Conservation (phyloP, 2,888 invertebrate species). For the Acanthosepion lycidas region DNA sequence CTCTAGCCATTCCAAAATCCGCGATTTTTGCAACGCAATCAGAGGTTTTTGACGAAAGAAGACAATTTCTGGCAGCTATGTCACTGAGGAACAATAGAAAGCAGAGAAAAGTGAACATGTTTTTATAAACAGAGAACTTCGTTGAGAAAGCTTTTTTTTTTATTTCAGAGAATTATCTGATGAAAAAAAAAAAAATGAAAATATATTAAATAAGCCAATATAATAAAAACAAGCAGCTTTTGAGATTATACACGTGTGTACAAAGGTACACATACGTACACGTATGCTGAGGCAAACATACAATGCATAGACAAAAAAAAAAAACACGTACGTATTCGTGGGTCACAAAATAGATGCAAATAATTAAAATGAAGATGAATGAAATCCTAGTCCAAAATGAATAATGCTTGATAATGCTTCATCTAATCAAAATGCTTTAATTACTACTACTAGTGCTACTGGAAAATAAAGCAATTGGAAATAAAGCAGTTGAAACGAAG, state of each 20-base stretch:
- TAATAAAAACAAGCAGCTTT: too few species aligned
- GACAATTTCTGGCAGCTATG: slow-evolving; percentile 96
- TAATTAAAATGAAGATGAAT: too few species aligned
- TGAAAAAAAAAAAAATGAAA: neutral
- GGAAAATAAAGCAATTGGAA: too few species aligned
- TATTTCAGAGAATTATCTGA: too few species aligned
- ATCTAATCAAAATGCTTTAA: too few species aligned
- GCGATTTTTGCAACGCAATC: slow-evolving; percentile 97
- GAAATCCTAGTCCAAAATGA: too few species aligned
- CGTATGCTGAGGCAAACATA: neutral
- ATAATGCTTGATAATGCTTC: too few species aligned
- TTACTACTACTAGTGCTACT: too few species aligned
- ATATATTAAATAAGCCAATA: too few species aligned
- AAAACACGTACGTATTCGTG: neutral
- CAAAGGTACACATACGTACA: neutral
- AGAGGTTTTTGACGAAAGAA: slow-evolving; percentile 92
- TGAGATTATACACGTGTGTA: neutral
- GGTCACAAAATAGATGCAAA: neutral
- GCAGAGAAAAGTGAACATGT: neutral
- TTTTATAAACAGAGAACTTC: neutral
- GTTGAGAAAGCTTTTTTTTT: too few species aligned
- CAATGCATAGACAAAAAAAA: neutral
- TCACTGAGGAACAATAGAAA: slow-evolving; percentile 79
- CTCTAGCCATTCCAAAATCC: slow-evolving; percentile 99
- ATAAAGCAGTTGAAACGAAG: too few species aligned